Conservation (phyloP, 30 jellyfish, hydroid and myxozoan species). For the Aurelia aurita complex sp. Pacific region DNA sequence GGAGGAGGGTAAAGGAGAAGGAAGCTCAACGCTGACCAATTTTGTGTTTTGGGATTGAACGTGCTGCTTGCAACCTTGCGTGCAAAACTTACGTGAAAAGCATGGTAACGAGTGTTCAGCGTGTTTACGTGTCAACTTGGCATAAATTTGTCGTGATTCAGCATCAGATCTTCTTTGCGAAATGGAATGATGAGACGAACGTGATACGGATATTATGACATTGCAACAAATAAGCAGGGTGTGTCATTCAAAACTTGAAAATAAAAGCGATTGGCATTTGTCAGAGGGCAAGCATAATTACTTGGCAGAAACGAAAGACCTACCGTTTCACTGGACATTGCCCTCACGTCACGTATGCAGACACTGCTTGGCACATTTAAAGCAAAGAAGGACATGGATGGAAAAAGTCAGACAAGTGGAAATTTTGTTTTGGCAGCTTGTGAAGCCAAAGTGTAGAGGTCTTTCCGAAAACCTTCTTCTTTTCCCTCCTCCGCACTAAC, state of each 20-base stretch:
- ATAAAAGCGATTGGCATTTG: not conserved
- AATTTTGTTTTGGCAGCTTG: too few relatives aligned
- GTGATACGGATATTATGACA: too few relatives aligned
- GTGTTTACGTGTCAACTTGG: not conserved
- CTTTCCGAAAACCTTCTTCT: too few relatives aligned
- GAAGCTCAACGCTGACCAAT: too few relatives aligned
- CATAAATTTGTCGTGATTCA: not conserved
- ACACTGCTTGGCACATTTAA: not conserved
- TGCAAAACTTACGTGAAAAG: too few relatives aligned
- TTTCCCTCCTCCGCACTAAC: too few relatives aligned
- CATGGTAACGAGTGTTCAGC: not conserved
- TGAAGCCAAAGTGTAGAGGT: too few relatives aligned
- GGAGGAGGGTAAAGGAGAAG: too few relatives aligned
- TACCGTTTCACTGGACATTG: not conserved
- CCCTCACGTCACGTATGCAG: constrained; percentile 2
- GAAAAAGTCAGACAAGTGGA: too few relatives aligned
- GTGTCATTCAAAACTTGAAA: not conserved
- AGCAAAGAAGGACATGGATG: not conserved
- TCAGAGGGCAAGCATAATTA: constrained; percentile 3
- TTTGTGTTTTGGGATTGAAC: too few relatives aligned
- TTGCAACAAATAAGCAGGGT: not conserved
- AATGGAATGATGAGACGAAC: not conserved
- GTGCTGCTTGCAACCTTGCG: too few relatives aligned
- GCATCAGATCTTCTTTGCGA: not conserved
- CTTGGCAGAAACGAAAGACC: not conserved